phyloP scores from a whole-genome alignment of 1,140 invertebrate species.

The Microplitis mediator region DNA sequence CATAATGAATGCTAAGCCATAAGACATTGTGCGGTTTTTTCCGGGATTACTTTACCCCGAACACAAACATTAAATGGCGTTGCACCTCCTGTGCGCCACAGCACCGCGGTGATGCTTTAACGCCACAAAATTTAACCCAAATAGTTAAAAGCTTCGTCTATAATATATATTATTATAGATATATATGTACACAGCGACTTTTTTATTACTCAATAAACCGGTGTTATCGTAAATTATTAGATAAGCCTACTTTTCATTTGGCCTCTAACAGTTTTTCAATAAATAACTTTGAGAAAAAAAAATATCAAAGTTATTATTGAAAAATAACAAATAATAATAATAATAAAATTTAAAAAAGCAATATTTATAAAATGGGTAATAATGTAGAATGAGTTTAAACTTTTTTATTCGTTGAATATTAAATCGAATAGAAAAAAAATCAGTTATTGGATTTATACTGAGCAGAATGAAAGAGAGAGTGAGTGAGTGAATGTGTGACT shows the following conservation, averaged over 20 bases:
- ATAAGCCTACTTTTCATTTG: background rate
- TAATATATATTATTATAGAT: background rate
- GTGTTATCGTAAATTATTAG: conserved; percentile 7
- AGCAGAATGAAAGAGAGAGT: background rate
- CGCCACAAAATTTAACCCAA: conserved; percentile 1
- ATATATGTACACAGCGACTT: background rate
- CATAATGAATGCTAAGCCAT: conserved; percentile 11
- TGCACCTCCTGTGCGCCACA: background rate
- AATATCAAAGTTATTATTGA: background rate
- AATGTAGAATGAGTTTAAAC: background rate
- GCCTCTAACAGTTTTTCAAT: background rate
- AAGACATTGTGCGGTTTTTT: conserved; percentile 18
- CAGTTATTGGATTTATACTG: background rate
- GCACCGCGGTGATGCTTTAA: background rate
- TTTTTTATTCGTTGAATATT: conserved; percentile 13
- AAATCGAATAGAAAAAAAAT: conserved; percentile 8
- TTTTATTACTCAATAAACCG: conserved; percentile 7
- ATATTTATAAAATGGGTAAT: background rate
- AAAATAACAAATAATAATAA: background rate
- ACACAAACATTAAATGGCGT: conserved; percentile 3
- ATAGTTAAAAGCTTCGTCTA: conserved; percentile 3
- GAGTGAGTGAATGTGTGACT: background rate
- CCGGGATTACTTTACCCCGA: background rate
- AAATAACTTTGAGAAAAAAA: background rate
- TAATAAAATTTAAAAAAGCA: background rate